phyloP scores from a whole-genome alignment of 1,140 invertebrate species.

The Tetramorium simillimum region DNA sequence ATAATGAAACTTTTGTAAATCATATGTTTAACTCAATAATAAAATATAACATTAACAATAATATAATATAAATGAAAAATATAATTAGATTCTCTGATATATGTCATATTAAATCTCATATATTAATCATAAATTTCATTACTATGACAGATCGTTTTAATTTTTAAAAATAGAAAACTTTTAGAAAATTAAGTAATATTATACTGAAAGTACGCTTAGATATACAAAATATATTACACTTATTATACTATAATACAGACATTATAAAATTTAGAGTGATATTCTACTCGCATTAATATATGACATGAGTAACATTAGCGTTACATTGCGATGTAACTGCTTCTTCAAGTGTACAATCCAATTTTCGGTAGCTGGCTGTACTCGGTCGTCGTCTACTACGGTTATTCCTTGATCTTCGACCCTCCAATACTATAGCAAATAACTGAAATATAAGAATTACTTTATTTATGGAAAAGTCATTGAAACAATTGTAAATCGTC shows the following conservation, averaged over 20 bases:
- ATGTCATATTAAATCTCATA: neutral
- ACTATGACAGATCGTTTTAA: neutral
- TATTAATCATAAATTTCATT: neutral
- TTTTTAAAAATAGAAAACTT: conserved; percentile 15
- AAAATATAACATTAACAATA: no score
- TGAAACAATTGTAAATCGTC: neutral
- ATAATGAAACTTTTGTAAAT: neutral
- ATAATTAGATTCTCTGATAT: conserved; percentile 2
- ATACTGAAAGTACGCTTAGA: conserved; percentile 59
- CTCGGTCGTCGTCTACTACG: conserved; percentile 85
- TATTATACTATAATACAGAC: conserved; percentile 69
- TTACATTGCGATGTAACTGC: conserved; percentile 87
- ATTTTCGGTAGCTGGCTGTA: conserved; percentile 87
- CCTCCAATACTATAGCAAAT: conserved; percentile 87
- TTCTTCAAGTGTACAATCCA: conserved; percentile 88
- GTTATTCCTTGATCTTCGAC: conserved; percentile 84
- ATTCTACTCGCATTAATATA: conserved; percentile 80
- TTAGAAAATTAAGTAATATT: conserved; percentile 64
- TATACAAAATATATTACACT: conserved; percentile 72
- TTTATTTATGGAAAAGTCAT: neutral
- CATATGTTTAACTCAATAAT: neutral
- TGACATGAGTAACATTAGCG: conserved; percentile 84
- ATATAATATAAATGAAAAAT: neutral
- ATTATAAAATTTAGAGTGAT: conserved; percentile 46
- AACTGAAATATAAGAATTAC: conserved; percentile 82